phyloP scores from a whole-genome alignment of 2,888 invertebrate genomes.

The Pristionchus fissidentatus region DNA sequence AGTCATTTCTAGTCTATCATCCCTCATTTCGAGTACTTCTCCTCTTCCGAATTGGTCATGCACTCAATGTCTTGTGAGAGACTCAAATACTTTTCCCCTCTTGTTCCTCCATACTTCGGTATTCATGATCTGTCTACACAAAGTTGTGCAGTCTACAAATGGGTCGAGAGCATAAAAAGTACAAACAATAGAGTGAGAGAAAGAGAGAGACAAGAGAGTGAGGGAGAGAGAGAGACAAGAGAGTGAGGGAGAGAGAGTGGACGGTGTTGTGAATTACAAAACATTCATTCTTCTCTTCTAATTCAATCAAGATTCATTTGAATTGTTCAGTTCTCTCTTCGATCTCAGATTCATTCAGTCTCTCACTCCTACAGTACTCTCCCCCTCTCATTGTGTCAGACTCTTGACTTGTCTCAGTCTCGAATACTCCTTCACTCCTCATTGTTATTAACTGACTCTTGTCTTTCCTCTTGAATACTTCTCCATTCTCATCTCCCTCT shows the following conservation, averaged over 20 bases:
- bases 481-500: background rate
- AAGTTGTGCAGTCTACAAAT: too few relatives aligned
- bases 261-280: constrained; percentile 6
- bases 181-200: background rate
- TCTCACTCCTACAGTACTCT: background rate
- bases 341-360: background rate
- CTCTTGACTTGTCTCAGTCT: too few relatives aligned
- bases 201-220: too few relatives aligned
- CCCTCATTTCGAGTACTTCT: constrained; percentile 19
- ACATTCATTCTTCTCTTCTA: background rate
- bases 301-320: background rate
- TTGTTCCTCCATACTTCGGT: background rate
- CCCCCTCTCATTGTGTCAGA: background rate
- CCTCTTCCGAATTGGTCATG: too few relatives aligned
- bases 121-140: too few relatives aligned
- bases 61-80: too few relatives aligned
- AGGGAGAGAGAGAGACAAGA: background rate
- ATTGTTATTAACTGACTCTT: constrained; percentile 23
- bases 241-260: background rate
- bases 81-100: too few relatives aligned
- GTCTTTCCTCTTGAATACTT: constrained; percentile 10
- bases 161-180: background rate
- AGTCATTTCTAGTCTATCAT: constrained; percentile 4
- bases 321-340: background rate
- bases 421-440: background rate